Base-by-base conservation (phyloP, 2,797 vertebrate species). In the Spinibarbus caldwelli region DNA sequence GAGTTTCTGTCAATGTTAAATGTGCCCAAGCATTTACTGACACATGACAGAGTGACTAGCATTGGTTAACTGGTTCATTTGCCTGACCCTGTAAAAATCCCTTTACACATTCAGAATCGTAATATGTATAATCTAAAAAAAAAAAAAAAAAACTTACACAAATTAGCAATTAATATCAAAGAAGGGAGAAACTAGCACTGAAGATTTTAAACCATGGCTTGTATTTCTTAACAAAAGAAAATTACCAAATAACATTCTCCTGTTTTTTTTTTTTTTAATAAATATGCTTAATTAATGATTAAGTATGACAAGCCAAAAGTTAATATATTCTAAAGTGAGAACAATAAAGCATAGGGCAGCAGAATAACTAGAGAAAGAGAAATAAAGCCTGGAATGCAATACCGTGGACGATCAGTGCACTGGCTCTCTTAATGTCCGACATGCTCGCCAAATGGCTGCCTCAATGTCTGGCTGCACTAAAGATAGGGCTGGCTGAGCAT, bases 1-100 rank as follows among this genome's bases (percentile, higher is more conserved):
- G 34, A 82, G 80, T 62, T 85, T 83, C 83, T 67, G 84, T 86
- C 81, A 87, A 88, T 72, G 86, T 49, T 86, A 38, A 80, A 89
- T 84, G 52, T 90, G 84, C 88, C 86, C 90, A 85, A 82, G 80
- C 88, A 78, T 83, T 90, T 86, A 71, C 62, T 88, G 85, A 91
- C 85, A 89, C 71, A 88, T 75, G 84, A 49, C 84, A 57, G 57
- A 12, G 21, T 66, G 29, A 15, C 41, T 12, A 47, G 80, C 11
- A 0, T 5, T 38, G 59, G 15, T 17, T 83, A 31, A 31, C 31
- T 54, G 52, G 41, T 72, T 81, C 11, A 47, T 47, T 54, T 41
- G 2, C 29, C 29, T 73, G 19, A 59, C 38, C 14, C 52, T 36
- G 21, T 45, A 43, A 34, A 81, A 41, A 72, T 31, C 17, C n/a